These are phyloP conservation scores for Lanius collurio DNA, from an alignment of 2,113 vertebrate genomes.

Conservation along the genomic window DNA sequence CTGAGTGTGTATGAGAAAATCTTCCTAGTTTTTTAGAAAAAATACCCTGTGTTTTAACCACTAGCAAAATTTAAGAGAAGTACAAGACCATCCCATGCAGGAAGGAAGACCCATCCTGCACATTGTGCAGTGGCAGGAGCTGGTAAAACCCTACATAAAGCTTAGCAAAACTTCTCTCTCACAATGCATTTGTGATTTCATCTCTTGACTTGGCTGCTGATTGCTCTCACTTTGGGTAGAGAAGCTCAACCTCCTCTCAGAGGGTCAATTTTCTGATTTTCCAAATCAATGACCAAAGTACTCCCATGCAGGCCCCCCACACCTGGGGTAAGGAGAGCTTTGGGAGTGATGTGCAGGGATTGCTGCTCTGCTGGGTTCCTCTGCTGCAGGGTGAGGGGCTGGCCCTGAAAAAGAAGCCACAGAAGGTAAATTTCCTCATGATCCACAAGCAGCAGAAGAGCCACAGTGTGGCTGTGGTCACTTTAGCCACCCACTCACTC, in stretches of 20 bases:
- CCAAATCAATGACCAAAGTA: neutral
- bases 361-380: neutral
- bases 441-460: neutral
- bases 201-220: neutral
- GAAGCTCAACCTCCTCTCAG: neutral
- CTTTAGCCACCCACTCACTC: neutral
- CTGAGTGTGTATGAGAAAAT: neutral
- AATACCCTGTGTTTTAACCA: neutral
- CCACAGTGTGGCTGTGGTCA: neutral
- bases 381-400: neutral
- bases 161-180: neutral
- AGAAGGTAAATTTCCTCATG: neutral
- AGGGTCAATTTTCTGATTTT: neutral
- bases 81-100: neutral
- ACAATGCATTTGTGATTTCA: neutral
- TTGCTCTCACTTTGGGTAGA: neutral
- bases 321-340: neutral
- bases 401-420: neutral
- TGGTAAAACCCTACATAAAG: neutral
- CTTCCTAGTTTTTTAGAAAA: neutral
- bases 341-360: neutral
- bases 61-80: neutral
- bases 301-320: neutral
- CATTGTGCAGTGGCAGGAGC: neutral
- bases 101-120: neutral